phyloP scores from a whole-genome alignment of 1,140 invertebrate genomes.

The Bombus polaris region DNA sequence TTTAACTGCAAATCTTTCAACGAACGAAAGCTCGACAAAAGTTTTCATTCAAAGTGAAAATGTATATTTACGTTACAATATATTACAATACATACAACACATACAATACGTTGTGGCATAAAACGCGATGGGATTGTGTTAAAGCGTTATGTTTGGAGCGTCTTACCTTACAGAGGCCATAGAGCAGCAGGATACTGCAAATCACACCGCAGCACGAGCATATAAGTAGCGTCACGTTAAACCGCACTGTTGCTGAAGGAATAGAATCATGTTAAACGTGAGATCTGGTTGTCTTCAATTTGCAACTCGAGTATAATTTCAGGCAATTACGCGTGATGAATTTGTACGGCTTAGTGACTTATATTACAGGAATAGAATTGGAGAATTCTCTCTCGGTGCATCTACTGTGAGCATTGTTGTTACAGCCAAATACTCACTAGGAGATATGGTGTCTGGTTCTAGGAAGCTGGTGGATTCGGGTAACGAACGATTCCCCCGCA shows the following conservation, averaged over 20 bases:
- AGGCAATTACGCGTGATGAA: background rate
- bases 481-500: conserved; percentile 76
- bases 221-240: conserved; percentile 80
- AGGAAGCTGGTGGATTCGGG: conserved; percentile 80
- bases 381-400: background rate
- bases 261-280: conserved; percentile 43
- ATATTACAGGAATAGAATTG: background rate
- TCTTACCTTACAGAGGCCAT: conserved; percentile 82
- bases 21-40: background rate
- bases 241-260: conserved; percentile 82
- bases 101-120: background rate
- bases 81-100: no score
- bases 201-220: conserved; percentile 82
- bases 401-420: background rate
- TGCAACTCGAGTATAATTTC: background rate
- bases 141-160: background rate
- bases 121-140: background rate
- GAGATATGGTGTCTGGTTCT: conserved; percentile 81
- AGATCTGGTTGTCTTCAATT: conserved; percentile 11
- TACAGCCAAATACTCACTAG: conserved; percentile 77
- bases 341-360: background rate
- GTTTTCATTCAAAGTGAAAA: background rate
- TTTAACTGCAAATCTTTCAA: background rate
- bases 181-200: conserved; percentile 82
- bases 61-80: background rate